Conservation (phyloP, 2,797 vertebrate genomes). For the Molossus molossus region DNA sequence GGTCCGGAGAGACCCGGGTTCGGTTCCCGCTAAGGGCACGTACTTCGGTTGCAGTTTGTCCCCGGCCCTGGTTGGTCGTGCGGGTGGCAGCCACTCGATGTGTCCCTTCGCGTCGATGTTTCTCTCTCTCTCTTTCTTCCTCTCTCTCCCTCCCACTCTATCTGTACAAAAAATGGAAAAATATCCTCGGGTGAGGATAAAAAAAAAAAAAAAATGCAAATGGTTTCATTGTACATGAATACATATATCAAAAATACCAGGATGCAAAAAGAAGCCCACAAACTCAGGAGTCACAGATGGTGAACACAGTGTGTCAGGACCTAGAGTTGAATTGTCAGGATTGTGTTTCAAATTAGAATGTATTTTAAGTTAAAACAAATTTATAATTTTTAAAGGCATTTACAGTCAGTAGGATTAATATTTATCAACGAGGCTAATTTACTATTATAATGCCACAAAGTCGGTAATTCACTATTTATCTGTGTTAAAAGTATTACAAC, state of each 20-base stretch:
- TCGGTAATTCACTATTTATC: background rate
- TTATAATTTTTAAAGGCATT: background rate
- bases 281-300: slow-evolving; percentile 11
- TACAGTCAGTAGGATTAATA: background rate
- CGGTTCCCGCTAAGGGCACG: no score
- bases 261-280: background rate
- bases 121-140: no score
- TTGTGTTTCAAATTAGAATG: slow-evolving; percentile 40
- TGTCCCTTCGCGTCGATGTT: no score
- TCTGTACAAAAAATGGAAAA: no score
- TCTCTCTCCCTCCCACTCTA: no score
- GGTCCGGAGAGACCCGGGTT: no score
- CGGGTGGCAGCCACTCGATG: no score
- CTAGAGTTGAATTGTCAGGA: background rate
- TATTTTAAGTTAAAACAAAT: slow-evolving; percentile 6
- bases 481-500: background rate
- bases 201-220: slow-evolving; percentile 16
- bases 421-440: background rate
- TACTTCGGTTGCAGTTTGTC: no score
- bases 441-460: background rate
- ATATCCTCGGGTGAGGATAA: no score
- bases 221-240: background rate
- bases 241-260: background rate
- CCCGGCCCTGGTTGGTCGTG: no score
- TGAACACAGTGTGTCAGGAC: slow-evolving; percentile 33